A percentile compares a stretch with the other conserved stretches of the same genome.
phyloP scores from a whole-genome alignment of 2,888 invertebrate species.

The Papilio demoleus region DNA sequence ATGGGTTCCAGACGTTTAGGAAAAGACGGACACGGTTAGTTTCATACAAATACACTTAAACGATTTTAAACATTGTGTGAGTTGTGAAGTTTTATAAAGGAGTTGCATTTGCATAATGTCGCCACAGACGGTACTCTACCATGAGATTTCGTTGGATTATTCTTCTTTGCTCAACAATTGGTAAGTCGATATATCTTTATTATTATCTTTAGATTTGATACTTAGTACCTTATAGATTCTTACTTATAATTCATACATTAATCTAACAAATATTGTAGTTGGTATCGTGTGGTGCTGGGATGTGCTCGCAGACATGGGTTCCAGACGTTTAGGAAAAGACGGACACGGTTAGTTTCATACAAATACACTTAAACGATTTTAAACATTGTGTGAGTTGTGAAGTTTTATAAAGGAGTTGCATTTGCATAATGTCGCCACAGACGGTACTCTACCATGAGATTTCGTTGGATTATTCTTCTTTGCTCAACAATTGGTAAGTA shows the following conservation, averaged over 20 bases:
- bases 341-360: constrained; percentile 26
- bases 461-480: constrained; percentile 8
- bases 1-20: not conserved
- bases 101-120: not conserved
- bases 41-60: too few species aligned
- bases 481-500: constrained; percentile 24
- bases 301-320: constrained; percentile 29
- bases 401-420: constrained; percentile 6
- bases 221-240: not conserved
- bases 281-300: constrained; percentile 29
- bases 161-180: constrained; percentile 6
- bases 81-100: constrained; percentile 3
- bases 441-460: constrained; percentile 2
- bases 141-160: constrained; percentile 20
- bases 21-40: too few species aligned
- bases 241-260: too few species aligned
- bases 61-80: constrained; percentile 32
- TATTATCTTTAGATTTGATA: not conserved
- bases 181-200: not conserved
- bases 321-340: constrained; percentile 20
- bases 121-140: not conserved
- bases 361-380: not conserved
- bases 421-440: not conserved
- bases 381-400: too few species aligned
- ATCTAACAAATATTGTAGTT: constrained; percentile 22